A percentile compares a stretch with the other conserved stretches of the same genome.
Evolutionary conservation across 1,140 invertebrate species (phyloP).

Genomic region (Anastrepha obliqua): DNA sequence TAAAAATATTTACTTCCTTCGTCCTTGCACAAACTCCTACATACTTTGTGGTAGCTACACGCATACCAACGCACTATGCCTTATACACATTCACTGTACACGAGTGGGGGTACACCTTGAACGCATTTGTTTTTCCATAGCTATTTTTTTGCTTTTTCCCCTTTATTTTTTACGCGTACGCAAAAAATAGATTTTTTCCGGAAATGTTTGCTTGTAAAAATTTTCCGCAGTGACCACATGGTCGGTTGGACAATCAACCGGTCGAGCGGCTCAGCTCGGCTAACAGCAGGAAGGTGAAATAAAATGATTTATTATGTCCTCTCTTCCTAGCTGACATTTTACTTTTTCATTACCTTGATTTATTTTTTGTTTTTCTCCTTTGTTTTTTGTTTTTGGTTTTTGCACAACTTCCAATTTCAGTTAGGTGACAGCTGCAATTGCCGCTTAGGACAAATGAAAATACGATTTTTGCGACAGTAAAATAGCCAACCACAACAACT

Average conservation of each 20-base stretch:
- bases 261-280: constrained; percentile 11
- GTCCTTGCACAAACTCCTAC: too few species aligned
- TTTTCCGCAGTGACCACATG: constrained; percentile 28
- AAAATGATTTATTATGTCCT: constrained; percentile 48
- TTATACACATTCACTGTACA: too few species aligned
- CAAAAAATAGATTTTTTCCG: constrained; percentile 2
- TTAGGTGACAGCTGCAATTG: constrained; percentile 44
- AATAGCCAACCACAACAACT: neutral
- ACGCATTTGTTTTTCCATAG: neutral
- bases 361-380: neutral
- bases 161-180: neutral
- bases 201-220: constrained; percentile 50
- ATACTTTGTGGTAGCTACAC: too few species aligned
- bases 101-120: too few species aligned
- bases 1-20: too few species aligned
- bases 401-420: neutral
- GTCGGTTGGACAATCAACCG: constrained; percentile 41
- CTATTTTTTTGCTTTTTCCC: neutral
- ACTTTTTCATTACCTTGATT: constrained; percentile 15
- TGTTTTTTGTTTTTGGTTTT: neutral
- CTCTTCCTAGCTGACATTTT: constrained; percentile 19
- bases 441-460: constrained; percentile 32
- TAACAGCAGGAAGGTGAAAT: constrained; percentile 48
- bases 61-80: too few species aligned
- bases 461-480: neutral